Percentiles rank a stretch among this genome's conserved stretches.
Conservation (phyloP, 1,140 invertebrate genomes). For the Holcopasites calliopsidis region DNA sequence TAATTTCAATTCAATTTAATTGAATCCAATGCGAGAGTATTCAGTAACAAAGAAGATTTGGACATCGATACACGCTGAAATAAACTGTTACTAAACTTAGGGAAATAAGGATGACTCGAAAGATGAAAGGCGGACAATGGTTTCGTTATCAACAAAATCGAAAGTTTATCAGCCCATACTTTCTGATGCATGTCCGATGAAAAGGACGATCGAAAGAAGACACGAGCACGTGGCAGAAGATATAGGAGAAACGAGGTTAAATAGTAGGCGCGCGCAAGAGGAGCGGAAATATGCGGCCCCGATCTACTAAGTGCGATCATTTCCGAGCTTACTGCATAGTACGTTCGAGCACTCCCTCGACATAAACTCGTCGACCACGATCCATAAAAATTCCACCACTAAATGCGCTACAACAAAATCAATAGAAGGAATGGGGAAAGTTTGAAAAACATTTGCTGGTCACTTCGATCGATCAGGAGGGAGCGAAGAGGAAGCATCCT, state of each 20-base stretch:
- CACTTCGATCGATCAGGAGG: neutral
- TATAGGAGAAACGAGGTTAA: slow-evolving; percentile 37
- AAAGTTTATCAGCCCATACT: slow-evolving; percentile 9
- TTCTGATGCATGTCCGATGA: neutral
- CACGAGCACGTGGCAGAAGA: neutral
- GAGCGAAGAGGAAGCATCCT: slow-evolving; percentile 50
- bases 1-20: neutral
- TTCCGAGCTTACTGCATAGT: slow-evolving; percentile 20
- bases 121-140: too few species aligned
- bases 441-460: neutral
- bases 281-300: slow-evolving; percentile 34
- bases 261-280: slow-evolving; percentile 8
- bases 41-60: too few species aligned
- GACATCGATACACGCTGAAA: too few species aligned
- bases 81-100: too few species aligned
- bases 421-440: too few species aligned
- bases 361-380: too few species aligned
- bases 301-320: slow-evolving; percentile 25
- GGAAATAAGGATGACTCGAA: too few species aligned
- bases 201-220: neutral
- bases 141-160: slow-evolving; percentile 20
- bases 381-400: too few species aligned
- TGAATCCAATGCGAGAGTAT: too few species aligned
- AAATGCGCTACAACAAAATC: too few species aligned
- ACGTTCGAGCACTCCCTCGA: neutral